A percentile compares a stretch with the other conserved stretches of the same genome.
These are phyloP conservation scores for Tinamus guttatus DNA, from an alignment of 2,113 vertebrate genomes.

Conservation along the genomic window DNA sequence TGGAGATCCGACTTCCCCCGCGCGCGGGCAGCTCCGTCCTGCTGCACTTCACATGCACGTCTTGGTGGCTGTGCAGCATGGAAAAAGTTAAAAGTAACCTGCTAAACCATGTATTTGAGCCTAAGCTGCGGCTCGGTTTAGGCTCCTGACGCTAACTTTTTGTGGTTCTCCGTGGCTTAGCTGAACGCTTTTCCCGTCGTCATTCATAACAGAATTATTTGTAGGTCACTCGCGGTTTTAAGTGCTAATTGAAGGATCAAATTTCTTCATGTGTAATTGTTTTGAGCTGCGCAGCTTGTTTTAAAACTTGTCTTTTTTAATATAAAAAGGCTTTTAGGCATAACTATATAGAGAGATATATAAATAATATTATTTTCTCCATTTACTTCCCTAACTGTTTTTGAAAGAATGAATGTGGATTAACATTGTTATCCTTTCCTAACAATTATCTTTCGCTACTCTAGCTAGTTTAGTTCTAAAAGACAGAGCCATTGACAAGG, in stretches of 20 bases:
- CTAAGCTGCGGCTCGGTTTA: constrained; percentile 33
- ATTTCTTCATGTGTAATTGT: constrained; percentile 73
- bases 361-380: constrained; percentile 79
- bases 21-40: constrained; percentile 30
- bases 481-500: constrained; percentile 84
- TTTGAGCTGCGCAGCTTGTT: constrained; percentile 55
- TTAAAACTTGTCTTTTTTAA: constrained; percentile 67
- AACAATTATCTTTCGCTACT: constrained; percentile 87
- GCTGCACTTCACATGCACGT: constrained; percentile 35
- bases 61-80: constrained; percentile 57
- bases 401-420: constrained; percentile 84
- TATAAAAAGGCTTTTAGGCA: constrained; percentile 38
- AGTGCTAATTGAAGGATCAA: constrained; percentile 78
- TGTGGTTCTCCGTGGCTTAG: constrained; percentile 58
- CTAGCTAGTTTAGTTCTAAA: constrained; percentile 86
- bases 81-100: constrained; percentile 71
- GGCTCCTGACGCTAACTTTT: constrained; percentile 58
- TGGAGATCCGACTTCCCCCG: constrained; percentile 33
- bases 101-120: constrained; percentile 54
- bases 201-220: constrained; percentile 70
- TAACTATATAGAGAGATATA: constrained; percentile 63
- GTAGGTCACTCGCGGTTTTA: constrained; percentile 78
- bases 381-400: constrained; percentile 83
- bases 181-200: constrained; percentile 63
- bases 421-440: constrained; percentile 85